Conservation (phyloP, 1,140 invertebrate species). For the Drosophila neocordata region DNA sequence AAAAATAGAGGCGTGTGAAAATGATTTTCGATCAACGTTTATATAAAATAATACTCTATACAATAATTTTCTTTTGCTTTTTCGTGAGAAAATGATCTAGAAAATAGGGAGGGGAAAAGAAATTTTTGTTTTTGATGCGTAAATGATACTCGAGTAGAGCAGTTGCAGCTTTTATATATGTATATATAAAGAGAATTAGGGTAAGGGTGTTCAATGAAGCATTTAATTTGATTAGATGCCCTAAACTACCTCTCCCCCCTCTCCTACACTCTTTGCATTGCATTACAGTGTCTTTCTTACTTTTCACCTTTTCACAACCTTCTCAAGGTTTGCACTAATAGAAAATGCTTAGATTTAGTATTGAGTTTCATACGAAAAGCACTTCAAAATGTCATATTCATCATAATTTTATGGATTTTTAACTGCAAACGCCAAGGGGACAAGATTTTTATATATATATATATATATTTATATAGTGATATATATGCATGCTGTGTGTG, state of each 20-base stretch:
- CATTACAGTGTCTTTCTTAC: no score
- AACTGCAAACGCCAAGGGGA: conserved; percentile 53
- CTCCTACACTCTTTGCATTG: no score
- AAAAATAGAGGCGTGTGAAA: conserved; percentile 63
- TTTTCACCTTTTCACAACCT: conserved; percentile 2
- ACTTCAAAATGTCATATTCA: conserved; percentile 71
- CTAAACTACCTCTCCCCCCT: background rate
- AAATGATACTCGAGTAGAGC: conserved; percentile 7
- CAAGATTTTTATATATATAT: no score
- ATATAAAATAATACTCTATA: conserved; percentile 2
- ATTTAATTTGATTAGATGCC: conserved; percentile 45
- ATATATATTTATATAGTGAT: no score
- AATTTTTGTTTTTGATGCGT: background rate
- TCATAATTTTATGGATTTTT: conserved; percentile 62
- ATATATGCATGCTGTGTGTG: no score
- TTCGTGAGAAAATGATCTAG: conserved; percentile 35
- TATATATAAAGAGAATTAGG: no score
- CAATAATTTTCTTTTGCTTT: no score
- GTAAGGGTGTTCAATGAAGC: conserved; percentile 37
- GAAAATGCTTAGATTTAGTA: conserved; percentile 26
- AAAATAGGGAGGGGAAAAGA: background rate
- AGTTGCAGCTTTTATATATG: no score
- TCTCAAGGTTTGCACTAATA: conserved; percentile 15
- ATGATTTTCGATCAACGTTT: conserved; percentile 42
- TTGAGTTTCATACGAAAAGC: conserved; percentile 51